Conservation (phyloP, 2,113 vertebrate genomes). For the Muntiacus reevesi region DNA sequence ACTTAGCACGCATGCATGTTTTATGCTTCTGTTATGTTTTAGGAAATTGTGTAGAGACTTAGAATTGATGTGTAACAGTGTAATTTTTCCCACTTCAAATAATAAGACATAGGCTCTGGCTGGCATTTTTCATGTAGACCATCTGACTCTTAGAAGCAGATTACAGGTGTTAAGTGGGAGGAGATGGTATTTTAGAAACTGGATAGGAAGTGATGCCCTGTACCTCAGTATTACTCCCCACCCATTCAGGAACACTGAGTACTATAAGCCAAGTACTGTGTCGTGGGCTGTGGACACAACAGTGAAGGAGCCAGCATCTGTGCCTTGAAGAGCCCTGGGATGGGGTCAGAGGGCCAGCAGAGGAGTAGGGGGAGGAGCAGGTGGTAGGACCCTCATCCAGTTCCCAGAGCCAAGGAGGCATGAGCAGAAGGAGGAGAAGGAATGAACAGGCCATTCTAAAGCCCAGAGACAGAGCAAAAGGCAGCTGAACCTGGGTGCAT, state of each 20-base stretch:
- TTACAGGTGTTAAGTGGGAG: not conserved
- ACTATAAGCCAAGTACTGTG: not conserved
- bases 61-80: not conserved
- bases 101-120: not conserved
- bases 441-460: accelerated
- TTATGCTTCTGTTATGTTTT: not conserved
- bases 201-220: not conserved
- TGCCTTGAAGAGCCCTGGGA: not conserved
- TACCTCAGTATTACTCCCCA: not conserved
- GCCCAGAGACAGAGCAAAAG: not conserved
- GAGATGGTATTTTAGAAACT: constrained; percentile 9
- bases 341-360: not conserved
- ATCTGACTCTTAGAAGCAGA: not conserved
- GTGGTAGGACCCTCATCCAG: not conserved
- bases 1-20: not conserved
- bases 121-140: not conserved
- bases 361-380: accelerated
- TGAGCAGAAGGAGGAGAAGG: not conserved
- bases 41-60: constrained; percentile 28
- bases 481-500: not conserved
- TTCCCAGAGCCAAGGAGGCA: not conserved
- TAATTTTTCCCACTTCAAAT: constrained; percentile 37
- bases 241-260: not conserved
- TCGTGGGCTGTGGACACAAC: not conserved
- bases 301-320: not conserved